Evolutionary conservation across 2,797 vertebrate genomes (phyloP), one percentile per base, ranked within the genome.

Genomic region (Galago senegalensis): DNA sequence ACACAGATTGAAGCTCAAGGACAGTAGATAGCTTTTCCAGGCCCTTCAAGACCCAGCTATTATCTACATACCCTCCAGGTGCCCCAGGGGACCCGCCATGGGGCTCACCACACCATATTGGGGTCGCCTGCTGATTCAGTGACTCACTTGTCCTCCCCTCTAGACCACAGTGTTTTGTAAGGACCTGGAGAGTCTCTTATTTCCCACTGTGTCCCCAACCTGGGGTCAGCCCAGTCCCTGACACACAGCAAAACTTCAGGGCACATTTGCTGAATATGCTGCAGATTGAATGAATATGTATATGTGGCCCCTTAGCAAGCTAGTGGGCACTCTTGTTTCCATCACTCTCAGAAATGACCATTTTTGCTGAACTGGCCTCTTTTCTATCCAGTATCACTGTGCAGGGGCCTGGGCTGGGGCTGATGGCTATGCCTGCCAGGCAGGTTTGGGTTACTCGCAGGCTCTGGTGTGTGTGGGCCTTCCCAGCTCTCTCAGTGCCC

Each of bases 51-150:
- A 20, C 11, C n/a, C 0, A 13, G 40, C 43, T 20, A 27, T 53
- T 53, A 17, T 53, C 49, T 23, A 13, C 1, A 7, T 0, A n/a
- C 31, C 40, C 9, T 72, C 18, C 25, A 9, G 18, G 7, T 43
- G 0, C 6, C 29, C 17, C 49, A 0, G 17, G 17, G 0, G 25
- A 10, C 31, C 21, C 5, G 20, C 27, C 1, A 0, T 13, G 77
- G 46, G 10, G 13, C 17, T 65, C 40, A 25, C 75, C 23, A 3
- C 20, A 9, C 6, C 7, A 12, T 14, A 8, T 10, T 31, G 5
- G 18, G 72, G 34, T 80, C 61, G 12, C 40, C 34, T 0, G 0
- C 1, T 12, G 56, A 91, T 25, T 46, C 0, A 0, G 2, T 17
- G 56, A 93, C 31, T 49, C 1, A 0, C n/a, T 40, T 67, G 8